Evolutionary conservation across 1,140 invertebrate species (phyloP), one percentile per base, ranked within the genome.

Genomic region (Lepidostoma basale): DNA sequence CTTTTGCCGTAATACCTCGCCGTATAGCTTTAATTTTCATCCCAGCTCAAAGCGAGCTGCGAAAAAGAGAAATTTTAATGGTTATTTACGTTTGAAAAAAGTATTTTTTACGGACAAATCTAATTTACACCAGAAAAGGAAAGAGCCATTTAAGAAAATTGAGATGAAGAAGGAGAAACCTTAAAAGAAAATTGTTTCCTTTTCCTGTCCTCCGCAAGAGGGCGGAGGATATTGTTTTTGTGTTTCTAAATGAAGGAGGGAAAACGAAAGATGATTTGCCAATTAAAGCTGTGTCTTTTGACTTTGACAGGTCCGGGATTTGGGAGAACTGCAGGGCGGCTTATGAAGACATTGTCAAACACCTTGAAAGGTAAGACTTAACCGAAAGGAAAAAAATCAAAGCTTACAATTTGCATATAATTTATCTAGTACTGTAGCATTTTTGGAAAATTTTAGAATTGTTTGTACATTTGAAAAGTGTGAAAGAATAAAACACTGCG

Each of bases 261-360:
- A 22, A 45, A 62, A 64, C 16, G 58, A 68, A 39, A 73, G 47
- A 73, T 69, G 63, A 73, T 73, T 73, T 73, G 59, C 64, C 71
- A 73, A 73, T 73, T 73, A 73, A 73, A 73, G 49, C 56, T 73
- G 47, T 67, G 66, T 67, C 71, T 73, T 73, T 73, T 73, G 71
- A 73, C 71, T 74, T 86, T 80, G 83, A 79, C 86, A 94, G 93
- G 83, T 93, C 92, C 77, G 92, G 92, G 75, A 92, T 94, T 79
- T 96, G 93, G 93, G 93, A 96, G 85, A 95, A 94, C 84, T 95
- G 93, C 85, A 88, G 93, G 80, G 92, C 92, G 72, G 92, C 92
- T 75, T 95, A 95, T 81, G 93, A 95, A 84, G 93, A 95, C 82
- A 94, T 95, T 79, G 92, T 95, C 54, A 95, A 95, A 86, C 93